Evolutionary conservation across 1,140 invertebrate genomes (phyloP).

Genomic region (Zaprionus vittiger): DNA sequence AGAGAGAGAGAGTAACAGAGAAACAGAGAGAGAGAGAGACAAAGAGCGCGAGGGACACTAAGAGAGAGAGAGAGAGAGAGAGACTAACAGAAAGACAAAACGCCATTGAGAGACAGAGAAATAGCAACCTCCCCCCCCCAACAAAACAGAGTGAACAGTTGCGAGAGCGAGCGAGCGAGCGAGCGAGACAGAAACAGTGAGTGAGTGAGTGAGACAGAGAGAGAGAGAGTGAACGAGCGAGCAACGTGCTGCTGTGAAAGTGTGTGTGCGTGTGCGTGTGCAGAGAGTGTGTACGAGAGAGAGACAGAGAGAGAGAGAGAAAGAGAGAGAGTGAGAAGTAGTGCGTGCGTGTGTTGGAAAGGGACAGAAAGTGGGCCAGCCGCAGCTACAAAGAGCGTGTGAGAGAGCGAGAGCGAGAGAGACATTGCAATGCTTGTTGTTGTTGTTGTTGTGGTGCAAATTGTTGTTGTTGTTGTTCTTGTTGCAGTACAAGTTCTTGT

Average conservation of each 20-base stretch:
- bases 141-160: background rate
- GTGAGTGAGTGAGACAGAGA: background rate
- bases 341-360: background rate
- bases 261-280: constrained; percentile 28
- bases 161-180: constrained; percentile 7
- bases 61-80: constrained; percentile 4
- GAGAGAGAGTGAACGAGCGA: constrained; percentile 3
- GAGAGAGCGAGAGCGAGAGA: constrained; percentile 15
- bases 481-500: constrained; percentile 35
- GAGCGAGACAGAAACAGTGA: background rate
- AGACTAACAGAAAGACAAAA: background rate
- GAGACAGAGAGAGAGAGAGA: background rate
- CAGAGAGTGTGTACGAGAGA: background rate
- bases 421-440: constrained; percentile 34
- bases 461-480: constrained; percentile 34
- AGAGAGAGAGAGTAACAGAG: background rate
- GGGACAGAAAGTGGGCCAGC: constrained; percentile 8
- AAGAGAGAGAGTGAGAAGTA: background rate
- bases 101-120: background rate
- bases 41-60: no score
- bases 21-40: constrained; percentile 2
- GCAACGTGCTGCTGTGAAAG: constrained; percentile 2
- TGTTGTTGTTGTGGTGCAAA: constrained; percentile 49
- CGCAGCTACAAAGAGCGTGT: background rate
- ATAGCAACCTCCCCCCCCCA: background rate